These are phyloP conservation scores for Pelecanoides urinatrix DNA, from an alignment of 2,113 vertebrate species.

Conservation along the genomic window DNA sequence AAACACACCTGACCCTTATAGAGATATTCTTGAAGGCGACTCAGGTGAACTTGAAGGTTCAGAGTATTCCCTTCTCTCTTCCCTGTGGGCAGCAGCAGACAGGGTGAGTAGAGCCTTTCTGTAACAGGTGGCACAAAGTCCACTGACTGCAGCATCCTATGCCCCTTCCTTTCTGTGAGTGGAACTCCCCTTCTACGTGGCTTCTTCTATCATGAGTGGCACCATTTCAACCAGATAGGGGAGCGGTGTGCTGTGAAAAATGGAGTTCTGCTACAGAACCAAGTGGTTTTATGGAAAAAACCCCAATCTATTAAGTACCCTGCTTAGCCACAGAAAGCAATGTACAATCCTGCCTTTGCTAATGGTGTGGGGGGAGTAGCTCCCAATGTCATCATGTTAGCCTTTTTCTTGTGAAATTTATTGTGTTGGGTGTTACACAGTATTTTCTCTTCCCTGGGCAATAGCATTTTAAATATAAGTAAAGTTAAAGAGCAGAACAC, in stretches of 20 bases:
- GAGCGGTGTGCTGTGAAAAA: background rate
- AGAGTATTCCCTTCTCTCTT: background rate
- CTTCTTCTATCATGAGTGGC: background rate
- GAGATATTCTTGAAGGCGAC: background rate
- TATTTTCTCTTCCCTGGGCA: background rate
- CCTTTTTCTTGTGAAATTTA: background rate
- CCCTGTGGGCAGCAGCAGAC: background rate
- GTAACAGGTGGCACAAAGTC: background rate
- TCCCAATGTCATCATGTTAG: accelerated
- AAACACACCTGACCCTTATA: background rate
- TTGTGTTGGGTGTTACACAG: background rate
- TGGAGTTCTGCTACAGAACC: background rate
- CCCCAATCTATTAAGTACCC: background rate
- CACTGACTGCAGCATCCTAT: background rate
- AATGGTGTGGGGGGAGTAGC: background rate
- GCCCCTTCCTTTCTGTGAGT: background rate
- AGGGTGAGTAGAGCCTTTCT: background rate
- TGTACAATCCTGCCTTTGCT: background rate
- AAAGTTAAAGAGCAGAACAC: background rate
- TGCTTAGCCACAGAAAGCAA: background rate
- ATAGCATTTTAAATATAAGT: background rate
- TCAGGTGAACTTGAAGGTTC: background rate
- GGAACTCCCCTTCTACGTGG: background rate
- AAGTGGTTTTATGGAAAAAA: background rate
- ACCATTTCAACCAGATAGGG: background rate